Conservation (phyloP, 2,888 invertebrate species). For the Euplagia quadripunctaria region DNA sequence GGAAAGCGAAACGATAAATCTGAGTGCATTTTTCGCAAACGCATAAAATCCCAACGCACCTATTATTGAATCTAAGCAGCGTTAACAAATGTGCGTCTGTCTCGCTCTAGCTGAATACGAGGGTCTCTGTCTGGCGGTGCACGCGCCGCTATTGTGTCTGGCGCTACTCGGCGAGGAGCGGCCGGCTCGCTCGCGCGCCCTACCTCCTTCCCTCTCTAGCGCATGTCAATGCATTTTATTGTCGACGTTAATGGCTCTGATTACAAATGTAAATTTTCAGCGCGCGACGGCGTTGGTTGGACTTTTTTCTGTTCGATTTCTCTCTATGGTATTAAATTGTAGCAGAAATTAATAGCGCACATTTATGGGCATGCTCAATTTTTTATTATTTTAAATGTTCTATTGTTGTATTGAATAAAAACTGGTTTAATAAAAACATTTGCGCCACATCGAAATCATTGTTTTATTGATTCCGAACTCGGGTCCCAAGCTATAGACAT, state of each 20-base stretch:
- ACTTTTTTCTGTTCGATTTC: conserved; percentile 79
- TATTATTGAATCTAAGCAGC: conserved; percentile 75
- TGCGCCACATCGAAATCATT: conserved; percentile 24
- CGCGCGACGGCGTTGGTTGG: conserved; percentile 82
- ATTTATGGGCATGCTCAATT: conserved; percentile 55
- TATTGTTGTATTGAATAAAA: conserved; percentile 52
- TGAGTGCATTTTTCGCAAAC: conserved; percentile 83
- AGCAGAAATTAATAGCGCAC: conserved; percentile 72
- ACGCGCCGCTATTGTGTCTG: conserved; percentile 85
- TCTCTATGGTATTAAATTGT: conserved; percentile 83
- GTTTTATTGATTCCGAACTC: conserved; percentile 26
- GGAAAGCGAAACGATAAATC: conserved; percentile 81
- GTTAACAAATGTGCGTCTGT: conserved; percentile 58
- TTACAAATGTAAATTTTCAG: conserved; percentile 87
- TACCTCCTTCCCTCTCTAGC: conserved; percentile 72
- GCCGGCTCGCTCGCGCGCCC: conserved; percentile 66
- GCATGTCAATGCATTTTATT: conserved; percentile 86
- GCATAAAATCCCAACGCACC: conserved; percentile 83
- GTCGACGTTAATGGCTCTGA: conserved; percentile 86
- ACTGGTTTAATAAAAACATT: conserved; percentile 39
- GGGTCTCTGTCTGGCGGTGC: conserved; percentile 71
- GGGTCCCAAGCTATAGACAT: conserved; percentile 16
- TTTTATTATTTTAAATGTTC: conserved; percentile 53
- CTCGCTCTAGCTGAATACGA: conserved; percentile 65
- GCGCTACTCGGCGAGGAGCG: conserved; percentile 69